phyloP scores from a whole-genome alignment of 53 echinoderm and acorn worm species.

The Hippasteria phrygiana region DNA sequence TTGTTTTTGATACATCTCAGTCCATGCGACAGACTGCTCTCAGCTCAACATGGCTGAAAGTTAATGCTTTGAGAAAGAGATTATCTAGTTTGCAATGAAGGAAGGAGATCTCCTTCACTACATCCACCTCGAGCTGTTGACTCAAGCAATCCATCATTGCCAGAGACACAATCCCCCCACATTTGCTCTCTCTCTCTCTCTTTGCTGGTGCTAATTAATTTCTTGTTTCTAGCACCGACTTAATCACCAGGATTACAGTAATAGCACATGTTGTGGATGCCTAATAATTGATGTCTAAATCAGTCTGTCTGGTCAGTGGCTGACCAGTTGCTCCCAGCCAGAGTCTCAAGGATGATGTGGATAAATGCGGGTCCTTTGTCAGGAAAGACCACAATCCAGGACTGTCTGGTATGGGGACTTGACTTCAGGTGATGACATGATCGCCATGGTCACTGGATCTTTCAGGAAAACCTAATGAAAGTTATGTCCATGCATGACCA shows the following conservation, averaged over 20 bases:
- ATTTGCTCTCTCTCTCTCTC: not conserved
- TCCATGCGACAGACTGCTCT: no score
- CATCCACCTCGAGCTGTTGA: no score
- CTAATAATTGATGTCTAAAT: no score
- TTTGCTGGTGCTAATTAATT: conserved; percentile 18
- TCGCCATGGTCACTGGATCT: not conserved
- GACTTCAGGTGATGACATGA: not conserved
- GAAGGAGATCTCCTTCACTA: not conserved
- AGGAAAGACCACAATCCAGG: not conserved
- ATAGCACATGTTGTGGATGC: not conserved
- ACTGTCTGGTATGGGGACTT: not conserved
- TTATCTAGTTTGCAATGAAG: not conserved
- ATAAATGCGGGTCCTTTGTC: not conserved
- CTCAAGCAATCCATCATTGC: not conserved
- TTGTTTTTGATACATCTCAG: no score
- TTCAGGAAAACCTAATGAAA: no score
- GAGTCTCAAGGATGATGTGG: not conserved
- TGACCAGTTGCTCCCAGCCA: no score
- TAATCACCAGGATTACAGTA: not conserved
- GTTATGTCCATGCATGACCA: no score
- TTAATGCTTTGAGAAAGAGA: no score
- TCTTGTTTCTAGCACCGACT: conserved; percentile 1
- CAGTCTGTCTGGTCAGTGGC: no score
- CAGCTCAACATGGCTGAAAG: no score
- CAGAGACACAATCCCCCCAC: not conserved